Percentiles rank a stretch among this genome's conserved stretches.
Evolutionary conservation across 2,113 vertebrate genomes (phyloP).

Genomic region (Oreochromis spilurus): DNA sequence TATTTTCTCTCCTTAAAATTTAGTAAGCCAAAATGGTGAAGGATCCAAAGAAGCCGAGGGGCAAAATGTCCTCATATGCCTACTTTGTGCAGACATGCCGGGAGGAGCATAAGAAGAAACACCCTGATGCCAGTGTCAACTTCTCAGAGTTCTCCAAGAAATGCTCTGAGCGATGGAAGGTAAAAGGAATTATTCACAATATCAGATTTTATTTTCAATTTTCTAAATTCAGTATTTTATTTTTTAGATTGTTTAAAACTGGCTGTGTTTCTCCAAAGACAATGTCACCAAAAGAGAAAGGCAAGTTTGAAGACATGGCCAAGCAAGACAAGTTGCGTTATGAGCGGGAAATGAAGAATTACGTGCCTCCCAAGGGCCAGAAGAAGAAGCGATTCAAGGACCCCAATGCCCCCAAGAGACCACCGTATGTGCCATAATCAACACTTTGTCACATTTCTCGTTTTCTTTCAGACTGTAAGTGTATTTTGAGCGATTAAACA

Average conservation of each 20-base stretch:
- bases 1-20: background rate
- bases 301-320: constrained; percentile 96
- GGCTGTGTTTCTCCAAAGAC: constrained; percentile 66
- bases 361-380: constrained; percentile 88
- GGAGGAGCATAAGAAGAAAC: constrained; percentile 98
- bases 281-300: constrained; percentile 94
- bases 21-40: constrained; percentile 85
- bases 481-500: background rate
- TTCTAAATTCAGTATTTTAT: background rate
- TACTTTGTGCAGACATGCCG: constrained; percentile 96
- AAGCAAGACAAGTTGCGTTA: constrained; percentile 93
- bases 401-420: constrained; percentile 96
- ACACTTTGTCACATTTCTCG: background rate
- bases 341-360: constrained; percentile 95
- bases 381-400: constrained; percentile 95
- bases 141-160: constrained; percentile 97
- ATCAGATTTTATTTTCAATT: background rate
- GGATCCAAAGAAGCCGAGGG: constrained; percentile 91
- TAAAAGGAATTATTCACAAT: constrained; percentile 32
- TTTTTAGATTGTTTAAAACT: background rate
- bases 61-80: constrained; percentile 96
- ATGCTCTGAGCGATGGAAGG: constrained; percentile 95
- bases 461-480: background rate
- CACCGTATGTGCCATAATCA: constrained; percentile 80
- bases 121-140: constrained; percentile 88